A percentile compares a stretch with the other conserved stretches of the same genome.
Evolutionary conservation across 1,140 invertebrate species (phyloP).

Genomic region (Listronotus oregonensis): DNA sequence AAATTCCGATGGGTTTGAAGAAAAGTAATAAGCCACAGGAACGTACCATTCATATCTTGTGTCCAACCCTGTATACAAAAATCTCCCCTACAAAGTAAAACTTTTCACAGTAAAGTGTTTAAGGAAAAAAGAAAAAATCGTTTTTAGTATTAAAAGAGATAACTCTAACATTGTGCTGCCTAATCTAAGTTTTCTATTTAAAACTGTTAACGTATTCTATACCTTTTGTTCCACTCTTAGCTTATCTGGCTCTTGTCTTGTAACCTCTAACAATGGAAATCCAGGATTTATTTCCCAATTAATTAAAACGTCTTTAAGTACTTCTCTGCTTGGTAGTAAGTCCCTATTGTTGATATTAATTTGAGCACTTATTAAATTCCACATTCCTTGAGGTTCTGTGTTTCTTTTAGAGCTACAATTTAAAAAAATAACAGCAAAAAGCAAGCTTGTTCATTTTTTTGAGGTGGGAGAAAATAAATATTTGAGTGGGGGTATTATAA

Average conservation of each 20-base stretch:
- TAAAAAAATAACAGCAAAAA: too few relatives aligned
- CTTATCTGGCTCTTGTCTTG: background rate
- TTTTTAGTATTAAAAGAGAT: too few relatives aligned
- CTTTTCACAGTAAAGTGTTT: too few relatives aligned
- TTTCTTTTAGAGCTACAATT: conserved; percentile 13
- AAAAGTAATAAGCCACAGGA: conserved; percentile 65
- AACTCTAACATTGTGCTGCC: too few relatives aligned
- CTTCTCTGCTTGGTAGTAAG: background rate
- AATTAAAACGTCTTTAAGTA: conserved; percentile 62
- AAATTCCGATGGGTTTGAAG: conserved; percentile 59
- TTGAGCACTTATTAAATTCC: conserved; percentile 31
- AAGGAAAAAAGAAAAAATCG: too few relatives aligned
- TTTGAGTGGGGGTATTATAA: background rate
- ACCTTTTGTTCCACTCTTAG: conserved; percentile 38
- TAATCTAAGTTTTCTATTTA: too few relatives aligned
- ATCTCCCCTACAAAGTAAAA: conserved; percentile 28
- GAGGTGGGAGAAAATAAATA: too few relatives aligned
- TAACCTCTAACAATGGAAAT: conserved; percentile 62
- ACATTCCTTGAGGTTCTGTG: conserved; percentile 32
- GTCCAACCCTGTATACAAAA: conserved; percentile 22
- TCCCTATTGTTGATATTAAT: conserved; percentile 27
- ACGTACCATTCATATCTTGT: conserved; percentile 60
- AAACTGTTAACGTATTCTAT: too few relatives aligned
- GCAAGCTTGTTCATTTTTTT: too few relatives aligned
- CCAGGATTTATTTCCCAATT: conserved; percentile 66